Evolutionary conservation across 2,113 vertebrate genomes (phyloP).

Genomic region (Carassius carassius): DNA sequence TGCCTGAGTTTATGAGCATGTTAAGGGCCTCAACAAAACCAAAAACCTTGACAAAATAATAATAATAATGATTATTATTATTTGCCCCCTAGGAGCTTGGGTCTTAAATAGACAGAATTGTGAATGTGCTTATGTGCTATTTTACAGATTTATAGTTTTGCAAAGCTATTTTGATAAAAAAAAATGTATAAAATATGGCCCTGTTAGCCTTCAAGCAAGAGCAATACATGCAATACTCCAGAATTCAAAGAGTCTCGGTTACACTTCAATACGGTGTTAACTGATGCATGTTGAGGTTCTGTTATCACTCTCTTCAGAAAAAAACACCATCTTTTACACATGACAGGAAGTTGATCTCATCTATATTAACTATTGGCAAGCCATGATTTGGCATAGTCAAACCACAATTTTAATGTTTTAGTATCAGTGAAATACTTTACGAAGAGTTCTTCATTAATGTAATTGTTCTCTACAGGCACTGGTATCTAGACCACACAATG

Average conservation of each 20-base stretch:
- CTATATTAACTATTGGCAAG: neutral
- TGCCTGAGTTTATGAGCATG: too few relatives aligned
- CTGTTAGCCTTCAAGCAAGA: neutral
- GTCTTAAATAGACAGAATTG: too few relatives aligned
- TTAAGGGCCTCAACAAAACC: too few relatives aligned
- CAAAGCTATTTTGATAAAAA: too few relatives aligned
- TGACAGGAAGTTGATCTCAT: neutral
- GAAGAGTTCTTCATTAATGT: neutral
- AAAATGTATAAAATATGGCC: too few relatives aligned
- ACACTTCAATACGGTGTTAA: neutral
- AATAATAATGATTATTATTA: too few relatives aligned
- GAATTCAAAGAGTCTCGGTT: neutral
- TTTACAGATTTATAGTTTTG: too few relatives aligned
- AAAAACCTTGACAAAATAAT: too few relatives aligned
- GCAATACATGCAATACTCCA: neutral
- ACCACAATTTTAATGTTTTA: neutral
- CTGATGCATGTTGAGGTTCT: neutral
- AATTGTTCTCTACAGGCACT: neutral
- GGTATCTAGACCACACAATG: neutral
- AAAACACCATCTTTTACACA: neutral
- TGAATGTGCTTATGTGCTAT: too few relatives aligned
- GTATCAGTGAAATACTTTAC: neutral
- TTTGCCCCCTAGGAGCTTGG: too few relatives aligned
- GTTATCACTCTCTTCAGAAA: neutral
- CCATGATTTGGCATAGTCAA: neutral